Evolutionary conservation across 2,113 vertebrate genomes (phyloP).

Genomic region (Seriola rivoliana): DNA sequence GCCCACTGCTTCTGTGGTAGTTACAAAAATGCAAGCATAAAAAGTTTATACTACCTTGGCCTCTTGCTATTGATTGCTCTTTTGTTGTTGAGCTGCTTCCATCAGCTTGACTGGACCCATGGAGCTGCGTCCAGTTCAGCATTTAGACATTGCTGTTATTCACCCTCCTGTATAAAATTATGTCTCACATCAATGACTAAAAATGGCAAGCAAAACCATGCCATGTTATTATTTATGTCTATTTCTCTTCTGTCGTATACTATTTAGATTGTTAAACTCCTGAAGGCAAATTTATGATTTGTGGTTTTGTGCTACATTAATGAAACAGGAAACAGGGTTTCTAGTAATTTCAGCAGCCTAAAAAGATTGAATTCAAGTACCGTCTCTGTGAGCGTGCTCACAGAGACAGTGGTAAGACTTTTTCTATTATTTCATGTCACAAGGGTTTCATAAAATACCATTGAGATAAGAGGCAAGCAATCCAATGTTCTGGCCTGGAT

Average conservation of each 20-base stretch:
- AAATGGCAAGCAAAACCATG: not conserved
- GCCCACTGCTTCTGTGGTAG: not conserved
- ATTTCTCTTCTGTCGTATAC: not conserved
- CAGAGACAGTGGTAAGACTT: not conserved
- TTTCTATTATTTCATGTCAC: constrained; percentile 39
- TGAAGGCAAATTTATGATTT: not conserved
- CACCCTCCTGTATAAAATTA: not conserved
- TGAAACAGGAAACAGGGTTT: not conserved
- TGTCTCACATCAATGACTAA: not conserved
- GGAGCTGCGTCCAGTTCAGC: no score
- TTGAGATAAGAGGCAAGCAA: constrained; percentile 49
- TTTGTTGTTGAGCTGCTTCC: not conserved
- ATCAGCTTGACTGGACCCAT: not conserved
- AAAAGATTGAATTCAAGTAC: constrained; percentile 39
- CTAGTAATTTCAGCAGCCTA: not conserved
- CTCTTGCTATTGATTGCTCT: not conserved
- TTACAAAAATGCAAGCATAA: not conserved
- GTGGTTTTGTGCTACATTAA: not conserved
- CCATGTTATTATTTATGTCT: not conserved
- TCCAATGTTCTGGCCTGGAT: constrained; percentile 46
- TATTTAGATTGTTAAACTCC: not conserved
- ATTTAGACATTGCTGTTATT: not conserved
- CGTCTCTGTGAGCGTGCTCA: not conserved
- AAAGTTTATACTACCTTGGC: not conserved
- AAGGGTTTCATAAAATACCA: constrained; percentile 24